Percentiles rank a stretch among this genome's conserved stretches.
phyloP scores from a whole-genome alignment of 92 coral and sea anemone species.

The Bergia sp. region DNA sequence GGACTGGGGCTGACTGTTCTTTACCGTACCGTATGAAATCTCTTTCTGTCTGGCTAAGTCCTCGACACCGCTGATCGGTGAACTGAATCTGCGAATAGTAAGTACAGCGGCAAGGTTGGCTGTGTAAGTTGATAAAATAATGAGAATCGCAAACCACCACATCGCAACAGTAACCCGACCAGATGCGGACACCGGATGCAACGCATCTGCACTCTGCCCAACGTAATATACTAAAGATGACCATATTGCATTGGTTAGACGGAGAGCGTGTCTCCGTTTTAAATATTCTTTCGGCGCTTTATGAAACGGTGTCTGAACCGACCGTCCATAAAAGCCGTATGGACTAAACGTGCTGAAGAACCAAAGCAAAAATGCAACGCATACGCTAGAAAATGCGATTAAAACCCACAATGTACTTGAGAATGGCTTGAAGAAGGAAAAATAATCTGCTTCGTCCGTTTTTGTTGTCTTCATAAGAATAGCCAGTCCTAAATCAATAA shows the following conservation, averaged over 20 bases:
- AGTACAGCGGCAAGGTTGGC: slow-evolving; percentile 90
- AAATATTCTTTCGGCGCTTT: slow-evolving; percentile 68
- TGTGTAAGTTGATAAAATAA: slow-evolving; percentile 84
- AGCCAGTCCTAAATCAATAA: slow-evolving; percentile 80
- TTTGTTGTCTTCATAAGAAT: slow-evolving; percentile 62
- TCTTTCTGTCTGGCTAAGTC: slow-evolving; percentile 80
- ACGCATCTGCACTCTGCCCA: slow-evolving; percentile 85
- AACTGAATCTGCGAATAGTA: slow-evolving; percentile 71
- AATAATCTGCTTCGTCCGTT: slow-evolving; percentile 56
- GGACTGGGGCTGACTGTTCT: slow-evolving; percentile 75
- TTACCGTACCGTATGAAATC: slow-evolving; percentile 84
- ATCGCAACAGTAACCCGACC: slow-evolving; percentile 86
- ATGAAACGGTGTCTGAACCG: slow-evolving; percentile 74
- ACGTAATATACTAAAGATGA: slow-evolving; percentile 76
- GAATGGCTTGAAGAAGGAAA: slow-evolving; percentile 77
- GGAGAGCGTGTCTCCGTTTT: slow-evolving; percentile 72
- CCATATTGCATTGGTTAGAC: slow-evolving; percentile 72
- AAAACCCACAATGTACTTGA: slow-evolving; percentile 72
- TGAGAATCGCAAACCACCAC: slow-evolving; percentile 87
- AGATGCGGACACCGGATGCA: slow-evolving; percentile 79
- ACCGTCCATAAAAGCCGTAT: slow-evolving; percentile 87
- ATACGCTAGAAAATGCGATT: slow-evolving; percentile 64
- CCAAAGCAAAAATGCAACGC: slow-evolving; percentile 76
- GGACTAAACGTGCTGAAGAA: slow-evolving; percentile 92
- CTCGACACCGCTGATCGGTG: slow-evolving; percentile 72